Evolutionary conservation across 1,140 invertebrate species (phyloP).

Genomic region (Apis florea): DNA sequence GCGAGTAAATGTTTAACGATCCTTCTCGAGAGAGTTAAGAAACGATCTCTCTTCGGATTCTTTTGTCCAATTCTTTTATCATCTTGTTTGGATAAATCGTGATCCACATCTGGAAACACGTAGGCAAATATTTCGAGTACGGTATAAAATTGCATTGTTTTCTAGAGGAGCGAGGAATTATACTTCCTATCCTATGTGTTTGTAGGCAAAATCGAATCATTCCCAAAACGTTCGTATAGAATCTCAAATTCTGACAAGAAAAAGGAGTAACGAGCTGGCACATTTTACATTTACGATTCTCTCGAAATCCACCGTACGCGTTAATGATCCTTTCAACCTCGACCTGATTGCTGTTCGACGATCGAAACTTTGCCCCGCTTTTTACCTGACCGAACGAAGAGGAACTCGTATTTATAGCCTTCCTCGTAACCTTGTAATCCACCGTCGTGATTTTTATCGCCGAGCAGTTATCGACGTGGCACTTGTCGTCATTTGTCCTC

Average conservation of each 20-base stretch:
- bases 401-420: conserved; percentile 34
- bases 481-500: background rate
- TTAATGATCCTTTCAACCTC: conserved; percentile 1
- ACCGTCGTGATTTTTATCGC: conserved; percentile 9
- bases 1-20: no score
- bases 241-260: background rate
- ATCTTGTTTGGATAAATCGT: no score
- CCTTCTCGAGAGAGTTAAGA: no score
- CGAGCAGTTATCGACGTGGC: conserved; percentile 7
- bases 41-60: no score
- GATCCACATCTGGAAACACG: no score
- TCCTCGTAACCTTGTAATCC: conserved; percentile 23
- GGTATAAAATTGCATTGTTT: no score
- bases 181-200: no score
- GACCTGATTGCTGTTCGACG: background rate
- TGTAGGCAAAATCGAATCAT: no score
- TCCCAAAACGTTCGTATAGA: no score
- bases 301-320: background rate
- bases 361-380: background rate
- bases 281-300: background rate
- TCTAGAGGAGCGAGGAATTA: no score
- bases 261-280: background rate
- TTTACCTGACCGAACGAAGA: background rate
- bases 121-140: no score
- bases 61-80: no score